phyloP scores from a whole-genome alignment of 2,113 vertebrate genomes.

The Dipodomys spectabilis region DNA sequence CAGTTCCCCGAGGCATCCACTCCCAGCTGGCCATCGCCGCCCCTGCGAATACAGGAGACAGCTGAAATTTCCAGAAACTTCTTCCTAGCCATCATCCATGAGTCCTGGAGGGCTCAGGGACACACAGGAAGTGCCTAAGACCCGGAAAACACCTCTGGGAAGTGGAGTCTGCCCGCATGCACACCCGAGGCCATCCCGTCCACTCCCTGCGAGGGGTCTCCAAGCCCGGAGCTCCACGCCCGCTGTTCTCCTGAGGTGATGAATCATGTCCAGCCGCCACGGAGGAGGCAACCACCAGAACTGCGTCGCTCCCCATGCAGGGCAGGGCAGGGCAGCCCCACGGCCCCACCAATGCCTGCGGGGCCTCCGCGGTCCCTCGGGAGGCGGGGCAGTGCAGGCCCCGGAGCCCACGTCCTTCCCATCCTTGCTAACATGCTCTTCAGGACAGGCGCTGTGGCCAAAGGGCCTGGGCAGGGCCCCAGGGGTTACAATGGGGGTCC shows the following conservation, averaged over 20 bases:
- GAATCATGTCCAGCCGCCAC: no score
- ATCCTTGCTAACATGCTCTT: neutral
- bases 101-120: neutral
- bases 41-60: neutral
- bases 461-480: neutral
- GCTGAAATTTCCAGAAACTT: neutral
- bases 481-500: neutral
- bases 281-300: neutral
- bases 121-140: neutral
- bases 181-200: neutral
- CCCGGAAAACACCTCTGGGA: neutral
- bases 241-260: no score
- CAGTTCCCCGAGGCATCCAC: neutral
- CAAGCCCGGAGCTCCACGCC: no score
- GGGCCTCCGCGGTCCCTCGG: neutral
- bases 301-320: neutral
- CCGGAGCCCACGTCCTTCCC: no score
- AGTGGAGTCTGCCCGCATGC: neutral
- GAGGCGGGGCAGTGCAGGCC: neutral
- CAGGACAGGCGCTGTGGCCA: neutral
- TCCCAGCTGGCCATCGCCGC: neutral
- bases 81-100: neutral
- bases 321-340: neutral
- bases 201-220: neutral
- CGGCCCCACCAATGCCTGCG: no score